phyloP scores from a whole-genome alignment of 2,797 vertebrate species.

The Rhodeus uyekii region DNA sequence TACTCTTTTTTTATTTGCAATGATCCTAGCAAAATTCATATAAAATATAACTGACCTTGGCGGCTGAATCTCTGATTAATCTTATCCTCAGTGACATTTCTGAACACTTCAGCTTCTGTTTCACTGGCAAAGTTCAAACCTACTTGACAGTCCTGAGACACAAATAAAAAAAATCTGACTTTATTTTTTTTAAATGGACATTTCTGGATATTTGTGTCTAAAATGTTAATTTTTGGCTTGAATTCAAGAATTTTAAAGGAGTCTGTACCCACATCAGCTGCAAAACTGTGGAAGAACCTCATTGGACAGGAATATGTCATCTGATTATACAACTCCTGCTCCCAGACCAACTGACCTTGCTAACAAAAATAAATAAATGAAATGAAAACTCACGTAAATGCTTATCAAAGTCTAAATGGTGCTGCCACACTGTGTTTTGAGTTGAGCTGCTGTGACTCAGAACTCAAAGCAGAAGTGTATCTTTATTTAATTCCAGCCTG shows the following conservation, averaged over 20 bases:
- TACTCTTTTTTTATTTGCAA: neutral
- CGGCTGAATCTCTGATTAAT: slow-evolving; percentile 70
- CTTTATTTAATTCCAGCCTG: neutral
- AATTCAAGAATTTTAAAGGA: neutral
- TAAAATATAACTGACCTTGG: slow-evolving; percentile 60
- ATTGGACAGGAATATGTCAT: slow-evolving; percentile 67
- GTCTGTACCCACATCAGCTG: slow-evolving; percentile 75
- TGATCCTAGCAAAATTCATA: neutral
- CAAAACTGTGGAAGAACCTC: slow-evolving; percentile 78
- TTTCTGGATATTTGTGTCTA: neutral
- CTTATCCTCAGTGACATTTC: slow-evolving; percentile 70
- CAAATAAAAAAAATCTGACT: neutral
- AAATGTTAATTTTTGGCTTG: neutral
- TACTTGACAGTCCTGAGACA: slow-evolving; percentile 75
- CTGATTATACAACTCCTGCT: slow-evolving; percentile 79
- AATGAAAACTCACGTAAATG: neutral
- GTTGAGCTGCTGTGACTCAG: neutral
- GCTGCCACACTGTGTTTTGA: neutral
- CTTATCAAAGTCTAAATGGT: neutral
- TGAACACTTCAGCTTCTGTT: slow-evolving; percentile 72
- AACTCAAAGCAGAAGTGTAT: slow-evolving; percentile 22
- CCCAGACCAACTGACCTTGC: slow-evolving; percentile 76
- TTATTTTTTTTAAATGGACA: no score
- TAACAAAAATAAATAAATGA: slow-evolving; percentile 50
- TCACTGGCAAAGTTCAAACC: slow-evolving; percentile 81